Evolutionary conservation across 2,113 vertebrate genomes (phyloP).

Genomic region (Caloenas nicobarica): DNA sequence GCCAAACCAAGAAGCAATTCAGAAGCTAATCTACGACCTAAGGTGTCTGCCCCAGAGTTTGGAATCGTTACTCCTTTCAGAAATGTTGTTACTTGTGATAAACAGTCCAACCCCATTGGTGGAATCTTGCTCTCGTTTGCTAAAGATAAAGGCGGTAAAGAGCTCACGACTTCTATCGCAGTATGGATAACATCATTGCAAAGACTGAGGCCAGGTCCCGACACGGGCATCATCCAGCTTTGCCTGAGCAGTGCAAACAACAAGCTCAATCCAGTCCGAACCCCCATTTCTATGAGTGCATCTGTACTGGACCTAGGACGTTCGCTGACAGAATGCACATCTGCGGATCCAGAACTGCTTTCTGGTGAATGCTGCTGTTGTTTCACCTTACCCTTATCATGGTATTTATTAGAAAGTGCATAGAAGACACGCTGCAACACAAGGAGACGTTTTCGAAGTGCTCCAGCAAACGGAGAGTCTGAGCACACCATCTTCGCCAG

Average conservation of each 20-base stretch:
- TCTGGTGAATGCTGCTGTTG: constrained; percentile 95
- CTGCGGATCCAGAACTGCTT: constrained; percentile 86
- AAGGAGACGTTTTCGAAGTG: constrained; percentile 91
- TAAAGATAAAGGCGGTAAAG: constrained; percentile 89
- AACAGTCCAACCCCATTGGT: constrained; percentile 95
- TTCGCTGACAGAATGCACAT: constrained; percentile 92
- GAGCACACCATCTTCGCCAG: constrained; percentile 98
- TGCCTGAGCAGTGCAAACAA: constrained; percentile 93
- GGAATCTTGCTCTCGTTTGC: constrained; percentile 98
- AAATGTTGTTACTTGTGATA: constrained; percentile 94
- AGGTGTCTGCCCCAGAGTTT: constrained; percentile 92
- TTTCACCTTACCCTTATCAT: constrained; percentile 95
- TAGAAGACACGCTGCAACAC: constrained; percentile 96
- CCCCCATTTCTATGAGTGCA: constrained; percentile 96
- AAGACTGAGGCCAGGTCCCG: constrained; percentile 82
- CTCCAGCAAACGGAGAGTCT: constrained; percentile 94
- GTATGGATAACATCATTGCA: constrained; percentile 95
- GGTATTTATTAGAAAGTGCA: constrained; percentile 97
- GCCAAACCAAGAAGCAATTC: constrained; percentile 93
- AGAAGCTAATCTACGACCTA: constrained; percentile 91
- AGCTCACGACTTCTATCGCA: constrained; percentile 93
- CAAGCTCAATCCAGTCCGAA: constrained; percentile 92
- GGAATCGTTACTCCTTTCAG: constrained; percentile 96
- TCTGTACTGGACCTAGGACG: constrained; percentile 93
- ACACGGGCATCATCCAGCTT: constrained; percentile 92